These are phyloP conservation scores for Astatoreochromis straeleni DNA, from an alignment of 2,113 vertebrate species.

Conservation along the genomic window DNA sequence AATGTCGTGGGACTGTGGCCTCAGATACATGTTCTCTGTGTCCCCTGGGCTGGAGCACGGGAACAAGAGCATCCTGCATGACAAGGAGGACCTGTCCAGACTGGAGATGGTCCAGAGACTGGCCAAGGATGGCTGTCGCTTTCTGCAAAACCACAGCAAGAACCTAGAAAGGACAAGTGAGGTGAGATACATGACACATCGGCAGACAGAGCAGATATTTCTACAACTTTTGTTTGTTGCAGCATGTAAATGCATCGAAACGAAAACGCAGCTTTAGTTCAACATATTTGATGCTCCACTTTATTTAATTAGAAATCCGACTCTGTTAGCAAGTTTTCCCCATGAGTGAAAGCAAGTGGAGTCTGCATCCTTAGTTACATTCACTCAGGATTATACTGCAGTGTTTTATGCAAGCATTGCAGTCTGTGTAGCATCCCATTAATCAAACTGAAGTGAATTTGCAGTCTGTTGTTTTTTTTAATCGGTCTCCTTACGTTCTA, in stretches of 20 bases:
- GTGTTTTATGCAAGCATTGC: neutral
- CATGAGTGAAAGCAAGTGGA: neutral
- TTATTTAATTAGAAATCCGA: neutral
- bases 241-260: neutral
- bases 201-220: neutral
- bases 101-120: conserved; percentile 90
- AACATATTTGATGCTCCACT: neutral
- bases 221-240: neutral
- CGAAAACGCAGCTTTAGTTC: neutral
- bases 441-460: conserved; percentile 9
- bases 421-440: neutral
- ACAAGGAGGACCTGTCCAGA: conserved; percentile 84
- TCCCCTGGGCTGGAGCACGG: conserved; percentile 82
- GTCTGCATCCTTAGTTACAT: neutral
- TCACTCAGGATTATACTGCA: neutral
- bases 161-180: conserved; percentile 73
- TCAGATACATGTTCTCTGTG: conserved; percentile 88
- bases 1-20: conserved; percentile 96
- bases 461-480: neutral
- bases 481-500: neutral
- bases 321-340: neutral
- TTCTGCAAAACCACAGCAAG: conserved; percentile 80
- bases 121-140: conserved; percentile 84
- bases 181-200: conserved; percentile 67
- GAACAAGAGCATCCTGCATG: conserved; percentile 79